Percentiles rank a stretch among this genome's conserved stretches.
Evolutionary conservation across 2,113 vertebrate genomes (phyloP).

Genomic region (Tachysurus vachellii): DNA sequence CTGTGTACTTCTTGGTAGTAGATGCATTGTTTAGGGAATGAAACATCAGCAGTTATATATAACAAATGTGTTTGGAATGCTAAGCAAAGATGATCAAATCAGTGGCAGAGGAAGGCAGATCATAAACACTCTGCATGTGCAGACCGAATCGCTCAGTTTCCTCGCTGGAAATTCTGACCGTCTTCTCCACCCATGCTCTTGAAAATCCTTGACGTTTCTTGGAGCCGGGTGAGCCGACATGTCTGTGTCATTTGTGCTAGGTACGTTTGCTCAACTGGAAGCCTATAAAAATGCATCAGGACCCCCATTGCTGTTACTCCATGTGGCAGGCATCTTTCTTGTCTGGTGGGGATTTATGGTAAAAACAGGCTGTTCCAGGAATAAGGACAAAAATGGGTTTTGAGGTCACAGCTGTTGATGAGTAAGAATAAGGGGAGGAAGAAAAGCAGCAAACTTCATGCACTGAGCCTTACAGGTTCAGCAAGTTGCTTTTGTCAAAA

Average conservation of each 20-base stretch:
- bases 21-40: background rate
- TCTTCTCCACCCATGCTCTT: constrained; percentile 29
- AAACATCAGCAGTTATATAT: background rate
- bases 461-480: background rate
- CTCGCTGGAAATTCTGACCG: constrained; percentile 47
- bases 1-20: background rate
- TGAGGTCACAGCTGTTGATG: constrained; percentile 47
- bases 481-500: background rate
- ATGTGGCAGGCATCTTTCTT: constrained; percentile 4
- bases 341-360: constrained; percentile 26
- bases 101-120: background rate
- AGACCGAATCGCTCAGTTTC: constrained; percentile 40
- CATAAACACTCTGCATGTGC: constrained; percentile 2
- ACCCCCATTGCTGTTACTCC: background rate
- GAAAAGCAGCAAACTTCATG: background rate
- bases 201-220: background rate
- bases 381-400: constrained; percentile 11
- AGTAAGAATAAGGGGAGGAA: background rate
- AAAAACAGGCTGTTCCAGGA: background rate
- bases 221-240: background rate
- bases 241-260: background rate
- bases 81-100: background rate
- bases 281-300: background rate
- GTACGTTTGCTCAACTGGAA: background rate
- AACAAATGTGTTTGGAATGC: background rate